These are phyloP conservation scores for Drosophila triauraria DNA, from an alignment of 1,140 invertebrate species.

Conservation along the genomic window DNA sequence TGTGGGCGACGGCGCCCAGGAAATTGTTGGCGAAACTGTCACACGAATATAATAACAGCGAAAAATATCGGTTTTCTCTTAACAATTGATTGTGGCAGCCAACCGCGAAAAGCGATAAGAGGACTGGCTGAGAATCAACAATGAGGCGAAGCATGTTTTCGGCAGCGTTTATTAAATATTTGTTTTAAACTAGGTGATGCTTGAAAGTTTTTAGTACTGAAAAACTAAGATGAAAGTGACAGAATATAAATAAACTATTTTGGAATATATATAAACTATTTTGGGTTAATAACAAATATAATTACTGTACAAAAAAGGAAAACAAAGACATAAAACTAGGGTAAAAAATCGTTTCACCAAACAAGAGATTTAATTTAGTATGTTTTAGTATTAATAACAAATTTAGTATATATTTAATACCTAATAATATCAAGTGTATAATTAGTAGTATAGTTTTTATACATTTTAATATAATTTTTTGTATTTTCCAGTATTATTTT, in stretches of 20 bases:
- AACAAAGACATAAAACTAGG: neutral
- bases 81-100: slow-evolving; percentile 28
- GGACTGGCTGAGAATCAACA: neutral
- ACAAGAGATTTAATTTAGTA: no score
- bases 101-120: slow-evolving; percentile 20
- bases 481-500: no score
- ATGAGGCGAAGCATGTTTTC: neutral
- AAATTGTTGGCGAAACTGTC: slow-evolving; percentile 53
- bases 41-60: slow-evolving; percentile 51
- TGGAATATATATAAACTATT: no score
- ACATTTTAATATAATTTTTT: no score
- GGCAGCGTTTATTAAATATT: neutral
- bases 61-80: slow-evolving; percentile 52
- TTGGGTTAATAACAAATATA: neutral
- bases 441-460: no score
- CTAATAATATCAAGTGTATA: no score
- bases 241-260: no score
- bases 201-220: neutral
- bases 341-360: no score
- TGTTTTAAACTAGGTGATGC: neutral
- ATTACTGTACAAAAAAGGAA: neutral
- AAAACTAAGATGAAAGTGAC: neutral
- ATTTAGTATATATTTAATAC: no score
- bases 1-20: slow-evolving; percentile 5
- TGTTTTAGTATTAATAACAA: no score